phyloP scores from a whole-genome alignment of 2,797 vertebrate genomes.

The Anguilla obscura region DNA sequence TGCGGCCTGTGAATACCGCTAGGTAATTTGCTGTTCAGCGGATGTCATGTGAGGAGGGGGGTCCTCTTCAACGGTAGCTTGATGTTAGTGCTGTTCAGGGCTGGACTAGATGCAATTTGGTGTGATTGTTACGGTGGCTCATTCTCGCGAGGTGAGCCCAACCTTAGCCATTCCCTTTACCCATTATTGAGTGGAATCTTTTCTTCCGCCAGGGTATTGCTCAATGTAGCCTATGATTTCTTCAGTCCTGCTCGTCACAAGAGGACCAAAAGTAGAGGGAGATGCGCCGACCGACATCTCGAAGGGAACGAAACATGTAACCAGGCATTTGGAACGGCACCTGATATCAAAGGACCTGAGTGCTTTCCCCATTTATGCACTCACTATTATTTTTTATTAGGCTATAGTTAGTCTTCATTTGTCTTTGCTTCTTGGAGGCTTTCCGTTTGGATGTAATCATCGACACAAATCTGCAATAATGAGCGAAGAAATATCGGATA shows the following conservation, averaged over 20 bases:
- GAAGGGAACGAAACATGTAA: slow-evolving; percentile 65
- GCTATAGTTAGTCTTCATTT: slow-evolving; percentile 37
- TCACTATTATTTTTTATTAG: slow-evolving; percentile 26
- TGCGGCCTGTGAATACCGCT: not conserved
- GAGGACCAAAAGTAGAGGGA: slow-evolving; percentile 29
- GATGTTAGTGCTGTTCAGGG: slow-evolving; percentile 23
- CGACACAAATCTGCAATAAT: slow-evolving; percentile 64
- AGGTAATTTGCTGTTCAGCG: slow-evolving; percentile 32
- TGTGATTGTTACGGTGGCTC: slow-evolving; percentile 43
- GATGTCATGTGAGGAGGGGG: slow-evolving; percentile 34
- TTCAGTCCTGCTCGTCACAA: slow-evolving; percentile 1
- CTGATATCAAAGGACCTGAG: slow-evolving; percentile 54
- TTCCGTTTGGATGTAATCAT: slow-evolving; percentile 47
- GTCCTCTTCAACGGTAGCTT: not conserved
- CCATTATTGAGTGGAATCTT: slow-evolving; percentile 30
- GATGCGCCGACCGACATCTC: slow-evolving; percentile 58
- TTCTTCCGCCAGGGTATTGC: slow-evolving; percentile 29
- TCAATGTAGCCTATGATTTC: slow-evolving; percentile 33
- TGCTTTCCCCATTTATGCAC: slow-evolving; percentile 31
- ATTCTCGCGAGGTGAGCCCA: slow-evolving; percentile 46
- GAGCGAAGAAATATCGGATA: slow-evolving; percentile 84
- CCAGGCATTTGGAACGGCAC: slow-evolving; percentile 58
- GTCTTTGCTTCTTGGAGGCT: slow-evolving; percentile 33
- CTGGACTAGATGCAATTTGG: slow-evolving; percentile 28
- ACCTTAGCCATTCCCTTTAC: slow-evolving; percentile 3